phyloP scores from a whole-genome alignment of 2,797 vertebrate species.

The Squalus acanthias region DNA sequence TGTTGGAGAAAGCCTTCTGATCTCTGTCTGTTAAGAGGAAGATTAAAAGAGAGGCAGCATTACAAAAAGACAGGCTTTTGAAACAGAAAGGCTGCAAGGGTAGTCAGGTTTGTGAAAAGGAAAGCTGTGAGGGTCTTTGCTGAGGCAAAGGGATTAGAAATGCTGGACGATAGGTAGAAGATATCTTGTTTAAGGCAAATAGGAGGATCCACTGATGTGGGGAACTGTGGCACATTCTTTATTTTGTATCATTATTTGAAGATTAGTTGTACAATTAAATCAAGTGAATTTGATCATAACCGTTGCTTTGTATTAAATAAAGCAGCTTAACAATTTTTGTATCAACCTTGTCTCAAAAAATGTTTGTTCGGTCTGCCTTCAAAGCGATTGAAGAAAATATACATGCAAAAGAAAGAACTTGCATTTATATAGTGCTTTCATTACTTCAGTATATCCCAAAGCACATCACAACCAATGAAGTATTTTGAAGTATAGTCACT shows the following conservation, averaged over 20 bases:
- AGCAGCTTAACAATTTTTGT: not conserved
- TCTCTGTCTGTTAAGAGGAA: not conserved
- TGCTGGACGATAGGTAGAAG: not conserved
- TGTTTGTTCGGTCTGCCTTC: not conserved
- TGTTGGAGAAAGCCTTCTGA: not conserved
- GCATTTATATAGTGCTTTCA: not conserved
- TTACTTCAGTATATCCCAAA: not conserved
- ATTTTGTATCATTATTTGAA: not conserved
- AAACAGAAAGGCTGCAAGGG: not conserved
- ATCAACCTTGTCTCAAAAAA: not conserved
- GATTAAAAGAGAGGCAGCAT: not conserved
- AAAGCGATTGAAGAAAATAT: not conserved
- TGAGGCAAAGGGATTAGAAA: not conserved
- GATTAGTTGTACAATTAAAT: not conserved
- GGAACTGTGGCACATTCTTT: not conserved
- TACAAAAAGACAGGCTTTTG: not conserved
- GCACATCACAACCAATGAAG: not conserved
- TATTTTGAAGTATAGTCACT: not conserved
- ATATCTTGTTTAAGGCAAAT: not conserved
- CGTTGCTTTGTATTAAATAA: not conserved
- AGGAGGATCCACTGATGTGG: not conserved
- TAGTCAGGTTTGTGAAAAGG: not conserved
- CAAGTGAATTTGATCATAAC: too few relatives aligned
- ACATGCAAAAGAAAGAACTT: too few relatives aligned
- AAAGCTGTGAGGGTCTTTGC: not conserved